Evolutionary conservation across 2,797 vertebrate genomes (phyloP), one percentile per base, ranked within the genome.

Genomic region (Syngnathus rostellatus): DNA sequence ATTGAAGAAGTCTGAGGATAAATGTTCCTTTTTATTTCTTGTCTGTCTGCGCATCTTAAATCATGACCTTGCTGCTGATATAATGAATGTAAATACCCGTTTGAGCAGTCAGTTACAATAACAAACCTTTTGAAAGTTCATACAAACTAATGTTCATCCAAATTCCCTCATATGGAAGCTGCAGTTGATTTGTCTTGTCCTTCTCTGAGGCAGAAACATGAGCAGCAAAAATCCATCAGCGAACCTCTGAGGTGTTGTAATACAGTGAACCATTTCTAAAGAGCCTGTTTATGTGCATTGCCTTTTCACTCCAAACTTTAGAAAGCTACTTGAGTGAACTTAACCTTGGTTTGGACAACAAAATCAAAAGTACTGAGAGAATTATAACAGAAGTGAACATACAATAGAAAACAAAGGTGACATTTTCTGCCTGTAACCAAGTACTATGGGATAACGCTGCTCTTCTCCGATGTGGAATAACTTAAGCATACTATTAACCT

Each of bases 401-500:
- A 63, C 63, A 73, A 62, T 62, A 61, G 71, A 74, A 80, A 82
- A 72, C 69, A 78, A 64, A 77, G 72, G 82, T 82, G 82, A 80
- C 77, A 75, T 80, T 79, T 68, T 81, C 66, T 51, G 65, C 66
- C 67, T 69, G 63, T 72, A 75, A 79, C 77, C 64, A 71, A 65
- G 74, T 78, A 2, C 31, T 31, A 74, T 68, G 73, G 43, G 68
- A 77, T 68, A 75, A 72, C 81, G 70, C 68, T 38, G 71, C 72
- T 66, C 50, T 43, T 38, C 14, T 71, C 63, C 71, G 67, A 50
- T 71, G 62, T 69, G 66, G 62, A 72, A 80, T 71, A 74, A 80
- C 69, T 78, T 75, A 81, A 78, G 72, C 73, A 82, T 77, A 78
- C 62, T 54, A 79, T 87, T 86, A 86, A 88, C 83, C 87, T 87